These are phyloP conservation scores for Empis livida DNA, from an alignment of 2,888 invertebrate genomes.

Conservation along the genomic window DNA sequence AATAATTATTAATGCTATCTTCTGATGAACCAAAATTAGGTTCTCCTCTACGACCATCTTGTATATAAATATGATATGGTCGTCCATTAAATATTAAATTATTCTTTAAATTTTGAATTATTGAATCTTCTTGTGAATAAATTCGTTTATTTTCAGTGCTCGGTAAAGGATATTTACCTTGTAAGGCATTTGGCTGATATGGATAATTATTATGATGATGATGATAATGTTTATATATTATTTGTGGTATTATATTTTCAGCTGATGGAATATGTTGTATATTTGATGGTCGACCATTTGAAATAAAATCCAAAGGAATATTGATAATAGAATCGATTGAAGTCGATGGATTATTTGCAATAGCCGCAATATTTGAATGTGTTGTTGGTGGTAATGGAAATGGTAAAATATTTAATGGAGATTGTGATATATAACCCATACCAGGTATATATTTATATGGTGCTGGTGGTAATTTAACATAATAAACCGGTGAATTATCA, in stretches of 20 bases:
- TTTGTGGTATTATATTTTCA: slow-evolving; percentile 40
- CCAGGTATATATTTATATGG: slow-evolving; percentile 80
- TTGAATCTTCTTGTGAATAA: slow-evolving; percentile 39
- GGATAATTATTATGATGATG: background rate
- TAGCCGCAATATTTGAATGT: background rate
- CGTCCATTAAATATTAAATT: slow-evolving; percentile 57
- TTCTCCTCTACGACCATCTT: no score
- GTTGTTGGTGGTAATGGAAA: background rate
- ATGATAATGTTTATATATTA: background rate
- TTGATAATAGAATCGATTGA: slow-evolving; percentile 50
- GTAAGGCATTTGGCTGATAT: slow-evolving; percentile 20
- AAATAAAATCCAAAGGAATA: slow-evolving; percentile 57
- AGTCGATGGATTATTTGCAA: background rate
- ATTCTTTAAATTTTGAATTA: slow-evolving; percentile 52
- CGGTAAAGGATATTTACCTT: slow-evolving; percentile 14
- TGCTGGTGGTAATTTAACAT: slow-evolving; percentile 70
- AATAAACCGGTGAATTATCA: slow-evolving; percentile 72
- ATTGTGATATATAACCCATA: slow-evolving; percentile 71
- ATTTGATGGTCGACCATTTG: slow-evolving; percentile 61
- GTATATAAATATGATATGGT: slow-evolving; percentile 12
- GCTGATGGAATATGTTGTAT: slow-evolving; percentile 27
- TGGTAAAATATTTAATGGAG: slow-evolving; percentile 35
- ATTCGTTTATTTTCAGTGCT: slow-evolving; percentile 37
- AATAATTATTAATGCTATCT: no score
- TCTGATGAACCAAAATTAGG: no score